These are phyloP conservation scores for Epinephelus cyanopodus DNA, from an alignment of 2,113 vertebrate species.

Conservation along the genomic window DNA sequence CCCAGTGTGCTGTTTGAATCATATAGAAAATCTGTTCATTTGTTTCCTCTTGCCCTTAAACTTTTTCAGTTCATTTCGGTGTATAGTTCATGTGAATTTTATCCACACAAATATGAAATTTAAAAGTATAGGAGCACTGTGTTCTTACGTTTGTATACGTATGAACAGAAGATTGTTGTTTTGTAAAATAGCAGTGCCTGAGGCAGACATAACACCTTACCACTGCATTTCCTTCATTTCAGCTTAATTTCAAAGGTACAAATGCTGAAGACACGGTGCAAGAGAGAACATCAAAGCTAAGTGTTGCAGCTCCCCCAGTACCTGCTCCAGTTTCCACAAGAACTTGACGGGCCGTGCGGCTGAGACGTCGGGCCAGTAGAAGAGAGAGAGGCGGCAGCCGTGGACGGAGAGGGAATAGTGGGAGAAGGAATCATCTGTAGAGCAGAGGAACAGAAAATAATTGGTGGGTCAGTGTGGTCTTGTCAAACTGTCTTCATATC, in stretches of 20 bases:
- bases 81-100: too few species aligned
- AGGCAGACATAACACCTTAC: background rate
- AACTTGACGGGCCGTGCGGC: slow-evolving; percentile 96
- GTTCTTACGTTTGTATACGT: background rate
- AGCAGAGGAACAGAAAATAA: slow-evolving; percentile 12
- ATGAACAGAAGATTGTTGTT: background rate
- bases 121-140: background rate
- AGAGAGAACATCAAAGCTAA: slow-evolving; percentile 33
- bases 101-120: background rate
- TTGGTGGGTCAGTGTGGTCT: slow-evolving; percentile 13
- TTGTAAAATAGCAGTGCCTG: background rate
- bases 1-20: background rate
- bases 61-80: background rate
- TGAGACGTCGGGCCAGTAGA: slow-evolving; percentile 95
- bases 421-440: slow-evolving; percentile 93
- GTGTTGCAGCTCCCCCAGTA: slow-evolving; percentile 69
- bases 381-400: slow-evolving; percentile 95
- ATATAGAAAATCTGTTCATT: slow-evolving; percentile 17
- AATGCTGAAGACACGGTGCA: slow-evolving; percentile 10
- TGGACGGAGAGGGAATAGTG: slow-evolving; percentile 96
- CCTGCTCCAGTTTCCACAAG: slow-evolving; percentile 99
- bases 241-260: slow-evolving; percentile 20
- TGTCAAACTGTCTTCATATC: slow-evolving; percentile 1
- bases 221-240: slow-evolving; percentile 5
- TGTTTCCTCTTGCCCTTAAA: background rate